These are phyloP conservation scores for Emberiza fucata DNA, from an alignment of 2,113 vertebrate species.

Conservation along the genomic window DNA sequence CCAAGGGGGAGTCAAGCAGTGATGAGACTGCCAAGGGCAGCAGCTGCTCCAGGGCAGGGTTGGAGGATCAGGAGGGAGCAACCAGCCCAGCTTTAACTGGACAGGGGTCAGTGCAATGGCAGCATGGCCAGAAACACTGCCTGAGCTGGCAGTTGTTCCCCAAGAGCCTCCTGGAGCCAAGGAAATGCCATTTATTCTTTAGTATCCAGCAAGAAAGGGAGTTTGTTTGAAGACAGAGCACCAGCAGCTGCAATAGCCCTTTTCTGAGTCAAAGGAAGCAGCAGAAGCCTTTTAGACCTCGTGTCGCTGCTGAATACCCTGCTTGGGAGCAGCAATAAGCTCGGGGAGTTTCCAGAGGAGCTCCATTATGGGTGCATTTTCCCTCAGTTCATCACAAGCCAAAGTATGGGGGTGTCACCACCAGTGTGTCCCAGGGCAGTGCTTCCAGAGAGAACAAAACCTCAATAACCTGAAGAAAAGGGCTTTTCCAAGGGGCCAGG, in stretches of 20 bases:
- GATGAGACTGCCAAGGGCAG: neutral
- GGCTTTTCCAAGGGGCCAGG: neutral
- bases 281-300: neutral
- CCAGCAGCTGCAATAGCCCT: neutral
- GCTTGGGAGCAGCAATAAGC: neutral
- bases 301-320: neutral
- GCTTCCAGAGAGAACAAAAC: neutral
- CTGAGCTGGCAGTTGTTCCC: neutral
- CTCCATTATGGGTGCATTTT: neutral
- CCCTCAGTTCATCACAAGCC: neutral
- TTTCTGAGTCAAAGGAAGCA: neutral
- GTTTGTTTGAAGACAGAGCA: neutral
- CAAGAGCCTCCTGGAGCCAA: neutral
- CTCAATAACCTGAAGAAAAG: neutral
- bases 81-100: neutral
- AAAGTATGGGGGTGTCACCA: neutral
- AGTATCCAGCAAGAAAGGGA: neutral
- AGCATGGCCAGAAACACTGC: neutral
- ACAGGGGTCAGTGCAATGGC: neutral
- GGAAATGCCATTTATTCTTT: neutral
- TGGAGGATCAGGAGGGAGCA: neutral
- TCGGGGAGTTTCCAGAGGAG: neutral
- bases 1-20: neutral
- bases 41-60: rapidly evolving
- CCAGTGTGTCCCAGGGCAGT: neutral